A percentile compares a stretch with the other conserved stretches of the same genome.
These are phyloP conservation scores for Adelphocoris suturalis DNA, from an alignment of 2,888 invertebrate genomes.

Conservation along the genomic window DNA sequence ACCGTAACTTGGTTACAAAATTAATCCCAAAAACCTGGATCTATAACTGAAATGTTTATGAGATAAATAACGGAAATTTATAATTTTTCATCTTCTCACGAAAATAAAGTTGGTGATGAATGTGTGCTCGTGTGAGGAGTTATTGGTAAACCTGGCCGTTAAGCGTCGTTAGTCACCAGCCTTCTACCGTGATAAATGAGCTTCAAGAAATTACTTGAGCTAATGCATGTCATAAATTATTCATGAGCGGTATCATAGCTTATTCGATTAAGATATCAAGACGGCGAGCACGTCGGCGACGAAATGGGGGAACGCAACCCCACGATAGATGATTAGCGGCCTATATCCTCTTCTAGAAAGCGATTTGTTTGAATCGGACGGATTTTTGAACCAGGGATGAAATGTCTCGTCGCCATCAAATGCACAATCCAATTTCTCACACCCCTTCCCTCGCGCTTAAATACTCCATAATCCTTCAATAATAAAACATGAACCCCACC, in stretches of 20 bases:
- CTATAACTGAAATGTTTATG: too few relatives aligned
- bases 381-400: neutral
- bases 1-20: too few relatives aligned
- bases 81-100: neutral
- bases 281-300: slow-evolving; percentile 18
- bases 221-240: slow-evolving; percentile 64
- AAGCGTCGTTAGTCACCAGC: slow-evolving; percentile 43
- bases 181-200: slow-evolving; percentile 52
- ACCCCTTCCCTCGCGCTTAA: neutral
- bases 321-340: slow-evolving; percentile 52
- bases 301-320: slow-evolving; percentile 16
- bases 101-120: slow-evolving; percentile 10
- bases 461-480: slow-evolving; percentile 20
- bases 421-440: neutral
- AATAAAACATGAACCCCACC: slow-evolving; percentile 20
- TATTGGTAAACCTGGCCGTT: slow-evolving; percentile 43
- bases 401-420: neutral
- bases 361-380: slow-evolving; percentile 57
- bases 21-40: too few relatives aligned
- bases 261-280: slow-evolving; percentile 66
- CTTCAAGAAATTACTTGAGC: slow-evolving; percentile 62
- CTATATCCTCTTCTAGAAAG: slow-evolving; percentile 54
- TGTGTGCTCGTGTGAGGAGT: slow-evolving; percentile 33
- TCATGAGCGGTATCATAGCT: slow-evolving; percentile 64
- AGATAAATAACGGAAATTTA: neutral